Conservation (phyloP, 1,140 invertebrate species). For the Reticulitermes speratus region DNA sequence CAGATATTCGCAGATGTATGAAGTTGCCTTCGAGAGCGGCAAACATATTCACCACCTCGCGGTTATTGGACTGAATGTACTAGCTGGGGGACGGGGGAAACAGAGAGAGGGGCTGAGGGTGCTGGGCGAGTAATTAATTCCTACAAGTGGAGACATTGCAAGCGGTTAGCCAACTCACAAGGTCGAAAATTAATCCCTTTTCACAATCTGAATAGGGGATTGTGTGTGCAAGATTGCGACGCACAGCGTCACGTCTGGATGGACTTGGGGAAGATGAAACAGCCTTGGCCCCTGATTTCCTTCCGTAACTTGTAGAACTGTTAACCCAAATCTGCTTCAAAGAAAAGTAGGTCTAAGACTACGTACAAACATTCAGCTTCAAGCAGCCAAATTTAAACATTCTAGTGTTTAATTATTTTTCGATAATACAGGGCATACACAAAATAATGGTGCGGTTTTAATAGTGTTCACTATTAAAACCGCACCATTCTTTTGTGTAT, state of each 20-base stretch:
- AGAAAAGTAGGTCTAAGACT: not conserved
- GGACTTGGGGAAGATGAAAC: not conserved
- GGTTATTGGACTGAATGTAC: not conserved
- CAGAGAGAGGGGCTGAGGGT: not conserved
- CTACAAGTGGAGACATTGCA: conserved; percentile 21
- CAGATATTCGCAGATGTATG: too few species aligned
- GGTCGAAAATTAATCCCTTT: conserved; percentile 30
- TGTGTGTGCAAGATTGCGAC: conserved; percentile 25
- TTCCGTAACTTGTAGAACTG: not conserved
- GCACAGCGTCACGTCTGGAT: not conserved
- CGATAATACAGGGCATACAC: too few species aligned
- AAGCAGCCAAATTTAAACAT: too few species aligned
- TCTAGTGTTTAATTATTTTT: too few species aligned
- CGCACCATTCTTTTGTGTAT: too few species aligned
- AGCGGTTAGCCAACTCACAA: conserved; percentile 15
- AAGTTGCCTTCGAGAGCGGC: not conserved
- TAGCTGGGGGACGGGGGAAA: too few species aligned
- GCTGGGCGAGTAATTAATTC: conserved; percentile 26
- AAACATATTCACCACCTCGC: not conserved
- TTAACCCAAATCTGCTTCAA: not conserved
- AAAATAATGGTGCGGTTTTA: too few species aligned
- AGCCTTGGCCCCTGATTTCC: too few species aligned
- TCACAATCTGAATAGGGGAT: not conserved
- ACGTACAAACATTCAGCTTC: too few species aligned
- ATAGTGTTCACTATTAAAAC: too few species aligned